Percentiles rank a stretch among this genome's conserved stretches.
Conservation (phyloP, 2,113 vertebrate genomes). For the Centropristis striata region DNA sequence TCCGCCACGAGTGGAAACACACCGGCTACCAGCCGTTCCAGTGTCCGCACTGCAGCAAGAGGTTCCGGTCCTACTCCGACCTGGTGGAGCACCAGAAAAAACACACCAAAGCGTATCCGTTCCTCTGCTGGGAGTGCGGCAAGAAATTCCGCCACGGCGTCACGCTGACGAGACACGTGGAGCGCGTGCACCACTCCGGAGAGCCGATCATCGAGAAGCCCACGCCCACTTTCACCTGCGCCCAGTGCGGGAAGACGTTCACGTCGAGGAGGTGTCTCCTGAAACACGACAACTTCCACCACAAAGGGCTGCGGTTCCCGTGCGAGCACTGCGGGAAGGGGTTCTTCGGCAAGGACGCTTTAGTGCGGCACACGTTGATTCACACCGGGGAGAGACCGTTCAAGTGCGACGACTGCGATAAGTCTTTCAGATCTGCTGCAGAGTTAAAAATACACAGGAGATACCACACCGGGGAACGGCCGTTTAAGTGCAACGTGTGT, state of each 20-base stretch:
- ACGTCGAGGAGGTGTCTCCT: slow-evolving; percentile 73
- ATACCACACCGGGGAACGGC: slow-evolving; percentile 80
- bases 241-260: slow-evolving; percentile 77
- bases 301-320: slow-evolving; percentile 77
- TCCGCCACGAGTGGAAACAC: slow-evolving; percentile 82
- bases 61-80: slow-evolving; percentile 77
- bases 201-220: slow-evolving; percentile 66
- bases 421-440: slow-evolving; percentile 76
- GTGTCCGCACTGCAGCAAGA: slow-evolving; percentile 73
- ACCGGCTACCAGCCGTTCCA: slow-evolving; percentile 79
- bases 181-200: slow-evolving; percentile 71
- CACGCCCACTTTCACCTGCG: slow-evolving; percentile 58
- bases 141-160: slow-evolving; percentile 79
- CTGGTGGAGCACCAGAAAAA: slow-evolving; percentile 80
- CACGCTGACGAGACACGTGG: slow-evolving; percentile 75
- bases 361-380: slow-evolving; percentile 79
- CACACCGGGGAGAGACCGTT: slow-evolving; percentile 81
- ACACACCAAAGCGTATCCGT: slow-evolving; percentile 78
- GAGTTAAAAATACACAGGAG: slow-evolving; percentile 79
- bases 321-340: slow-evolving; percentile 81
- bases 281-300: slow-evolving; percentile 80
- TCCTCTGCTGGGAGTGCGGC: slow-evolving; percentile 82
- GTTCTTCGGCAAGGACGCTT: slow-evolving; percentile 79
- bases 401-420: slow-evolving; percentile 80
- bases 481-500: slow-evolving; percentile 78